Percentiles rank a stretch among this genome's conserved stretches.
Evolutionary conservation across 2,113 vertebrate genomes (phyloP).

Genomic region (Apodemus speciosus): DNA sequence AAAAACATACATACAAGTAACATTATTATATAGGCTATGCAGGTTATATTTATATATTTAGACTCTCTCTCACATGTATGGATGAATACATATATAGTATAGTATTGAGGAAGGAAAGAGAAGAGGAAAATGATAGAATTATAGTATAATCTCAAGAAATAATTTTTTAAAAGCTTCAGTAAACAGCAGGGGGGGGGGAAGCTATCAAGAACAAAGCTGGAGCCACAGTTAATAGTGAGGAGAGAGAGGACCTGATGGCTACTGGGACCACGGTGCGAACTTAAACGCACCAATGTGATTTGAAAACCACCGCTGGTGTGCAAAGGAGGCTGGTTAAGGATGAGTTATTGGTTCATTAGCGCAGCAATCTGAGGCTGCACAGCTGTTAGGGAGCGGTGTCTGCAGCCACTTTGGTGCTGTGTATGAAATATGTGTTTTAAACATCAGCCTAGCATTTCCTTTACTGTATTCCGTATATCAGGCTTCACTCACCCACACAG

Average conservation of each 20-base stretch:
- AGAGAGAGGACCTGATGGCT: background rate
- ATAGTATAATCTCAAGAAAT: background rate
- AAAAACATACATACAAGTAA: background rate
- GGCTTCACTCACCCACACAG: background rate
- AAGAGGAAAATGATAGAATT: background rate
- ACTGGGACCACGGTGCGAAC: background rate
- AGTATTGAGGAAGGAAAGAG: background rate
- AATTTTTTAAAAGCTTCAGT: background rate
- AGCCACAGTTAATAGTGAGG: background rate
- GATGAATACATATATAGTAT: background rate
- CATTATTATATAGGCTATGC: background rate
- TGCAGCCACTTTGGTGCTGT: background rate
- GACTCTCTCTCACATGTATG: too few species aligned
- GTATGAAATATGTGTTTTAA: background rate
- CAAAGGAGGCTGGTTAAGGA: background rate
- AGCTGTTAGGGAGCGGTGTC: background rate
- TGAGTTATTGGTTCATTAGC: slow-evolving; percentile 54
- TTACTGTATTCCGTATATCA: background rate
- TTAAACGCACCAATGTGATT: background rate
- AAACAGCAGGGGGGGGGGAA: background rate
- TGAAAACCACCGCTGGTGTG: background rate
- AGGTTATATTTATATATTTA: background rate
- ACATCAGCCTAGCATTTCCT: background rate
- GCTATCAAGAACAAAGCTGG: background rate
- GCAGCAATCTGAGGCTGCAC: background rate